Base-by-base conservation (phyloP, 2,888 invertebrate genomes). In the Urechis unicinctus region DNA sequence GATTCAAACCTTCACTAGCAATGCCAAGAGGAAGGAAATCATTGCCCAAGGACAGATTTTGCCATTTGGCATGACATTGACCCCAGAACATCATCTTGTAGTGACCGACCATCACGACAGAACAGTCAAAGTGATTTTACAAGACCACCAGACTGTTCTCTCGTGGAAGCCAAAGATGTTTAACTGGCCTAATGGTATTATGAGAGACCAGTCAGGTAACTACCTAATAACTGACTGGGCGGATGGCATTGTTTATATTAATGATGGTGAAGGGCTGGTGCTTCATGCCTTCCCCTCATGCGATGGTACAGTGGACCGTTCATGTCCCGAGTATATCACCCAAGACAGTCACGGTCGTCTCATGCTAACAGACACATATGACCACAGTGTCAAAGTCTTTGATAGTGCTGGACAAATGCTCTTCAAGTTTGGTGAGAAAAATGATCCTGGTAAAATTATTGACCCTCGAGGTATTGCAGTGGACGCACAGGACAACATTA, bases 121-220 rank as follows among this genome's bases (percentile, higher is more conserved):
- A n/a, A 58, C 60, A 5, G 60, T 60, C 25, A 60, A 58, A 41
- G 41, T 60, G 31, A 55, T 56, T 48, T 36, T 42, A 0, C 52
- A 25, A 2, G 45, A 31, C 26, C 53, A 58, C 6, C 42, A 55
- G 17, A 21, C 49, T 21, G 24, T 51, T 21, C n/a, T 29, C 3
- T 53, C 53, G 24, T 60, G 60, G 60, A 30, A 49, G 30, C 31
- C 50, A 2, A 50, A 55, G 22, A 31, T 51, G 56, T 60, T 60
- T 31, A 50, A 58, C 9, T 60, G 60, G 60, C 60, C 60, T 13
- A 59, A 60, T 24, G 60, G 60, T 3, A 58, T 60, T 17, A 41
- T 53, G 6, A 31, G 28, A n/a, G 53, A 51, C 17, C 29, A 31
- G 9, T 5, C 46, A 5, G 56, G 56, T 9, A 43, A 55, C 28